phyloP scores from a whole-genome alignment of 1,140 invertebrate species.

The Thaumetopoea pityocampa region DNA sequence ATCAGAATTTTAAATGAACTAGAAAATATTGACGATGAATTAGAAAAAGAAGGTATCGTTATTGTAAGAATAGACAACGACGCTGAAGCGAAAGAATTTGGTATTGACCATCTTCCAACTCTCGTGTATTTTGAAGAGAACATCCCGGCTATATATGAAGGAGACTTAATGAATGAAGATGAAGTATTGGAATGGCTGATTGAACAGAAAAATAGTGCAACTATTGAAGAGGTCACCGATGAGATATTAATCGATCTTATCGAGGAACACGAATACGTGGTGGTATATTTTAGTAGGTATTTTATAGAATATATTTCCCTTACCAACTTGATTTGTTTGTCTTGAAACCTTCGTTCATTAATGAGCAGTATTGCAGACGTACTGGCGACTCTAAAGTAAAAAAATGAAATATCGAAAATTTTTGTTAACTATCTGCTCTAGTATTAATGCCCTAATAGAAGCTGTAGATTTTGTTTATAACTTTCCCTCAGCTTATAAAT shows the following conservation, averaged over 20 bases:
- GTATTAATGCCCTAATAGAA: too few species aligned
- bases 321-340: too few species aligned
- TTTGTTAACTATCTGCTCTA: too few species aligned
- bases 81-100: slow-evolving; percentile 92
- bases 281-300: slow-evolving; percentile 92
- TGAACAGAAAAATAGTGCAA: slow-evolving; percentile 92
- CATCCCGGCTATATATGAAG: slow-evolving; percentile 93
- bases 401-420: too few species aligned
- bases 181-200: slow-evolving; percentile 94
- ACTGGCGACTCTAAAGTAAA: too few species aligned
- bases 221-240: slow-evolving; percentile 96
- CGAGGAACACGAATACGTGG: slow-evolving; percentile 94
- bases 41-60: slow-evolving; percentile 92
- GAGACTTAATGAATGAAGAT: slow-evolving; percentile 93
- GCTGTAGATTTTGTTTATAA: too few species aligned
- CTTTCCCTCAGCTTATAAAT: too few species aligned
- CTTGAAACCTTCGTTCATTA: too few species aligned
- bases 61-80: slow-evolving; percentile 93
- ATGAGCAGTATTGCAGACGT: too few species aligned
- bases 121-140: slow-evolving; percentile 95
- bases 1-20: slow-evolving; percentile 91
- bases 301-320: too few species aligned
- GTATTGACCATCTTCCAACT: slow-evolving; percentile 92
- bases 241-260: slow-evolving; percentile 92
- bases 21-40: slow-evolving; percentile 95